phyloP scores from a whole-genome alignment of 2,888 invertebrate species.

The Caenorhabditis sinica region DNA sequence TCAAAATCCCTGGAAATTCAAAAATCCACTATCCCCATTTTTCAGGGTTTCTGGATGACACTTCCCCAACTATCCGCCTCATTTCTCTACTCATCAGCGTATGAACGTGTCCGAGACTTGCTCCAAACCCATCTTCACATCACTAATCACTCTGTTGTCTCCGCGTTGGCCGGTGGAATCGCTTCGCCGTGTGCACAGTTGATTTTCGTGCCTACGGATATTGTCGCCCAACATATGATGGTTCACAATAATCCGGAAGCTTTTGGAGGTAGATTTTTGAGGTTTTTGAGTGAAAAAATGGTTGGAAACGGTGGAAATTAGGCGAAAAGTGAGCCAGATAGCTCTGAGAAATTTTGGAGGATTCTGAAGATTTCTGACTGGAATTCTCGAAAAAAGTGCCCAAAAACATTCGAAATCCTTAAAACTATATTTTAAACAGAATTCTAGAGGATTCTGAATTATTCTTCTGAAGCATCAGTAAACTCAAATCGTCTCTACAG shows the following conservation, averaged over 20 bases:
- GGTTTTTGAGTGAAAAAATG: background rate
- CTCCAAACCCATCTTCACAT: constrained; percentile 75
- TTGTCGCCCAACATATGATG: constrained; percentile 82
- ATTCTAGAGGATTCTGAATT: no score
- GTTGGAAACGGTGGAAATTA: no score
- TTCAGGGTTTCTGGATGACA: constrained; percentile 83
- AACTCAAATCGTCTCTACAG: background rate
- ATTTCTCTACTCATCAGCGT: constrained; percentile 81
- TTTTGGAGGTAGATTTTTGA: constrained; percentile 66
- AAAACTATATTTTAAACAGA: no score
- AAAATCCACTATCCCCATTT: constrained; percentile 3
- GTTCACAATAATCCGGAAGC: constrained; percentile 76
- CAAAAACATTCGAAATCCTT: no score
- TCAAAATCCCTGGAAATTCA: no score
- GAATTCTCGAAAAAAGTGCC: no score
- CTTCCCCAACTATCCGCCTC: constrained; percentile 82
- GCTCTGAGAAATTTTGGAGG: background rate
- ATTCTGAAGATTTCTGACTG: background rate
- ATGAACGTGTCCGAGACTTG: constrained; percentile 79
- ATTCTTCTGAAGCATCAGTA: no score
- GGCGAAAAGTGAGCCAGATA: background rate
- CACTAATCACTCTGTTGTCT: constrained; percentile 74
- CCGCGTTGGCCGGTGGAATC: constrained; percentile 76
- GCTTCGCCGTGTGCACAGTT: constrained; percentile 79
- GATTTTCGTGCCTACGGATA: constrained; percentile 82